phyloP scores from a whole-genome alignment of 1,140 invertebrate genomes.

The Drosophila kohkoa region DNA sequence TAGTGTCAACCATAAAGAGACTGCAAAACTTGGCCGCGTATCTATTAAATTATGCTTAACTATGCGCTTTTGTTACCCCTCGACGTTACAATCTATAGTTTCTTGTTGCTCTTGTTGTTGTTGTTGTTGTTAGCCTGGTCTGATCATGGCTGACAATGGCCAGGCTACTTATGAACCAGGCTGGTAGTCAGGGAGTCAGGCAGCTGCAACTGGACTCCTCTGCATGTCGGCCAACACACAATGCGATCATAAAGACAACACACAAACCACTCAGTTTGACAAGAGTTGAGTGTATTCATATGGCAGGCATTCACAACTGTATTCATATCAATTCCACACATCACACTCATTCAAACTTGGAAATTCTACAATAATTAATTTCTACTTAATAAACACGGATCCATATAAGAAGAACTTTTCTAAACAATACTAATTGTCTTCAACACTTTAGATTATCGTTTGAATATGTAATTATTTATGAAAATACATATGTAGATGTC shows the following conservation, averaged over 20 bases:
- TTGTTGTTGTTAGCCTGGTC: slow-evolving; percentile 27
- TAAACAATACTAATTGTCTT: too few relatives aligned
- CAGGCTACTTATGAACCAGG: slow-evolving; percentile 60
- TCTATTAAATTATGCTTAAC: slow-evolving; percentile 84
- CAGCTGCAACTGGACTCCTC: slow-evolving; percentile 12
- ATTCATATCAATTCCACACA: background rate
- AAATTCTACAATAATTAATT: background rate
- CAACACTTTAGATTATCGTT: too few relatives aligned
- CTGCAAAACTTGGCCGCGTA: slow-evolving; percentile 65
- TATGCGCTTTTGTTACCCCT: slow-evolving; percentile 72
- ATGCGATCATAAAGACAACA: slow-evolving; percentile 13
- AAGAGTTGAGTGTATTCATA: slow-evolving; percentile 18
- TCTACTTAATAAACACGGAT: too few relatives aligned
- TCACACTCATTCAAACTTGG: background rate
- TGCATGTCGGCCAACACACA: slow-evolving; percentile 5
- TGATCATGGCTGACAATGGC: slow-evolving; percentile 56
- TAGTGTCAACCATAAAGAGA: slow-evolving; percentile 81
- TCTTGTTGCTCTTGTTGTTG: slow-evolving; percentile 9
- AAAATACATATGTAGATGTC: too few relatives aligned
- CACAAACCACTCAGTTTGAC: background rate
- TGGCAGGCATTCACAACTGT: background rate
- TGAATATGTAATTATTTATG: too few relatives aligned
- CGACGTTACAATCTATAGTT: slow-evolving; percentile 35
- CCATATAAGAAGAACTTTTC: too few relatives aligned
- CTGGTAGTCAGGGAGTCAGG: slow-evolving; percentile 1